Conservation (phyloP, 1,140 invertebrate species). For the Chrysomallon squamiferum region DNA sequence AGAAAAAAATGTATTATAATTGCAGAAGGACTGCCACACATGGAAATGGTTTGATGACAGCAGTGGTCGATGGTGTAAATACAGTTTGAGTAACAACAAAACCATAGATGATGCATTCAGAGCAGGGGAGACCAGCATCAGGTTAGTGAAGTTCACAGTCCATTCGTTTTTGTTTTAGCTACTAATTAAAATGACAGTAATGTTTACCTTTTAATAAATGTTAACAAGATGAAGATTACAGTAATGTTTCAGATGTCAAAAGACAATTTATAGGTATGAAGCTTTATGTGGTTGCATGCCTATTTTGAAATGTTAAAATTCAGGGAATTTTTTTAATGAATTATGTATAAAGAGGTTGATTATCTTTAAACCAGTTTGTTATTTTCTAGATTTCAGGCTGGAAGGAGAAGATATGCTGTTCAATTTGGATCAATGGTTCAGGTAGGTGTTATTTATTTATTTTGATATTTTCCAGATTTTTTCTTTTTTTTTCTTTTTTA, state of each 20-base stretch:
- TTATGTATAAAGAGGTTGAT: too few relatives aligned
- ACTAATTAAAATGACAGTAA: too few relatives aligned
- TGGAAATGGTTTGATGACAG: conserved; percentile 91
- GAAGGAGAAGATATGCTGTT: conserved; percentile 79
- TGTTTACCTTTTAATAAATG: too few relatives aligned
- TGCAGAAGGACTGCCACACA: conserved; percentile 66
- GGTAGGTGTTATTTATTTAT: conserved; percentile 58
- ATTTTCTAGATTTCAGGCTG: conserved; percentile 70
- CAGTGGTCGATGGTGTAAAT: conserved; percentile 81
- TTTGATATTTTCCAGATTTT: background rate
- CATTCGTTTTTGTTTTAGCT: too few relatives aligned
- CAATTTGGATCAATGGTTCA: conserved; percentile 85
- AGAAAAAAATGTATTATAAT: background rate
- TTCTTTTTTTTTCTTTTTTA: background rate
- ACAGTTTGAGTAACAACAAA: conserved; percentile 78
- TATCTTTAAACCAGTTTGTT: too few relatives aligned
- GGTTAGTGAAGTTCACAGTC: conserved; percentile 42
- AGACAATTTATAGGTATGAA: too few relatives aligned
- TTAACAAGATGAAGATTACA: too few relatives aligned
- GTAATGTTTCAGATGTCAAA: too few relatives aligned
- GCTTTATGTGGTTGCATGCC: too few relatives aligned
- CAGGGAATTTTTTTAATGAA: too few relatives aligned
- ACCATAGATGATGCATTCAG: conserved; percentile 85
- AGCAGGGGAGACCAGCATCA: conserved; percentile 75
- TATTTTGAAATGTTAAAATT: too few relatives aligned